Percentiles rank a stretch among this genome's conserved stretches.
These are phyloP conservation scores for Gymnocephalus cernua DNA, from an alignment of 2,113 vertebrate genomes.

Conservation along the genomic window DNA sequence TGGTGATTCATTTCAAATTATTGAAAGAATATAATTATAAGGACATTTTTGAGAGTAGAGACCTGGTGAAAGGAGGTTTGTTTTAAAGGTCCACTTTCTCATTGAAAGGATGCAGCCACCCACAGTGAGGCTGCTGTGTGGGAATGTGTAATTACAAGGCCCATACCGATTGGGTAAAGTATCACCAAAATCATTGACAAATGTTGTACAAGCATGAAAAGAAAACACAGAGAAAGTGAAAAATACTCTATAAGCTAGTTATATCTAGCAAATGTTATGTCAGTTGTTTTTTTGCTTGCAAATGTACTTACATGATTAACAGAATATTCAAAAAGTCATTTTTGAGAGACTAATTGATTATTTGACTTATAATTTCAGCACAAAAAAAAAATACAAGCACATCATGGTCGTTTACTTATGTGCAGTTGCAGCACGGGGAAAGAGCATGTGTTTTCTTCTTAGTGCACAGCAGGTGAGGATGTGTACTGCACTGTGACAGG, in stretches of 20 bases:
- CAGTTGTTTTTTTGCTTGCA: neutral
- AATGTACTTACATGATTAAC: neutral
- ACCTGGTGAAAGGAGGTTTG: slow-evolving; percentile 68
- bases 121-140: slow-evolving; percentile 39
- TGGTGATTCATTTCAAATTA: slow-evolving; percentile 67
- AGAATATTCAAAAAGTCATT: slow-evolving; percentile 1
- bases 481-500: slow-evolving; percentile 44
- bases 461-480: slow-evolving; percentile 46
- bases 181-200: slow-evolving; percentile 45
- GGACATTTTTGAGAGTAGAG: slow-evolving; percentile 52
- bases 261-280: neutral
- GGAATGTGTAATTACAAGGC: slow-evolving; percentile 68
- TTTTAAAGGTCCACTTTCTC: slow-evolving; percentile 50
- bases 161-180: slow-evolving; percentile 32
- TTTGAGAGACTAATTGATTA: neutral
- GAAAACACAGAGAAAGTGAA: slow-evolving; percentile 1
- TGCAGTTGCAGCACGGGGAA: neutral
- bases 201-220: slow-evolving; percentile 17
- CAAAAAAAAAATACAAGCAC: neutral
- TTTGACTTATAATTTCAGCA: neutral
- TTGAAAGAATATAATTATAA: slow-evolving; percentile 69
- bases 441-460: slow-evolving; percentile 2
- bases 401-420: neutral
- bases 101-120: slow-evolving; percentile 58
- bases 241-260: neutral